These are phyloP conservation scores for Agapetus fuscipes DNA, from an alignment of 2,888 invertebrate species.

Conservation along the genomic window DNA sequence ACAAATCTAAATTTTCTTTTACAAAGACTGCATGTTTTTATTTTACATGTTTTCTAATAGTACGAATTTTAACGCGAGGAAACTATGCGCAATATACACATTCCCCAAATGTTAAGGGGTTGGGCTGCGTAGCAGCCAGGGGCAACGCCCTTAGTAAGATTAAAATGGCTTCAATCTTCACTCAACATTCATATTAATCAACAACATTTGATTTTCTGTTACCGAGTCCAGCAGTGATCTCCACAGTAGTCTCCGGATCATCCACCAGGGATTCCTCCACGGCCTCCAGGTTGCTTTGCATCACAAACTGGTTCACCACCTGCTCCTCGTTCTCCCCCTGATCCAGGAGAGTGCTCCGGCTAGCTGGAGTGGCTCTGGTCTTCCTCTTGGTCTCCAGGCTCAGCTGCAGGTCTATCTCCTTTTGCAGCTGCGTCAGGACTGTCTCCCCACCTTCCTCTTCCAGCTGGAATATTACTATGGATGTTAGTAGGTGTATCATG, in stretches of 20 bases:
- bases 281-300: slow-evolving; percentile 35
- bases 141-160: too few relatives aligned
- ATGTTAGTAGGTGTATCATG: slow-evolving; percentile 1
- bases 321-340: slow-evolving; percentile 30
- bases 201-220: too few relatives aligned
- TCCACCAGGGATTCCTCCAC: slow-evolving; percentile 35
- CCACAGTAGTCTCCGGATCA: slow-evolving; percentile 14
- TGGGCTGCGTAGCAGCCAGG: too few relatives aligned
- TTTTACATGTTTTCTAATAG: too few relatives aligned
- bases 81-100: too few relatives aligned
- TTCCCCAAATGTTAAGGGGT: too few relatives aligned
- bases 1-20: too few relatives aligned
- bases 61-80: too few relatives aligned
- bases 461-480: slow-evolving; percentile 30
- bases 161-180: too few relatives aligned
- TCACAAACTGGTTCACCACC: slow-evolving; percentile 37
- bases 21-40: too few relatives aligned
- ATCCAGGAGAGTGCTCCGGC: too few relatives aligned
- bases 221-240: slow-evolving; percentile 2
- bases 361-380: background rate
- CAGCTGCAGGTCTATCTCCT: slow-evolving; percentile 74
- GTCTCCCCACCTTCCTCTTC: slow-evolving; percentile 53
- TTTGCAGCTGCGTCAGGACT: slow-evolving; percentile 67
- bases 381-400: slow-evolving; percentile 51
- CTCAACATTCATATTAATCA: too few relatives aligned